A percentile compares a stretch with the other conserved stretches of the same genome.
Evolutionary conservation across 2,888 invertebrate genomes (phyloP).

Genomic region (Nasonovia ribisnigri): DNA sequence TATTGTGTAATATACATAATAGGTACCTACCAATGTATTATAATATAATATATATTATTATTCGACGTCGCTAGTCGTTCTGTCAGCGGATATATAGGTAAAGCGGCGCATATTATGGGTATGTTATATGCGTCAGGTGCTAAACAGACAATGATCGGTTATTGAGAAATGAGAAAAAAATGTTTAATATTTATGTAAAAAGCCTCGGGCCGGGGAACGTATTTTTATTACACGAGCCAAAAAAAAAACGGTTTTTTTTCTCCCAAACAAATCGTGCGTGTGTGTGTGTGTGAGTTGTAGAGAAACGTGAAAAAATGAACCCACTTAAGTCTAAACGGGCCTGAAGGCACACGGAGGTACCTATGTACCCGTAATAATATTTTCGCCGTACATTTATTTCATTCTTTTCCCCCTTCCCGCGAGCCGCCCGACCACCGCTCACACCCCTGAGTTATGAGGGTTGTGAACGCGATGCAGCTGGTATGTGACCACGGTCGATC

Average conservation of each 20-base stretch:
- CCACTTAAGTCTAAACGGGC: slow-evolving; percentile 60
- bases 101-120: background rate
- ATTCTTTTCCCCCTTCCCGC: background rate
- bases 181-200: slow-evolving; percentile 46
- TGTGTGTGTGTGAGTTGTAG: background rate
- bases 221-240: slow-evolving; percentile 46
- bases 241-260: background rate
- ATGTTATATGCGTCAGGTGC: slow-evolving; percentile 47
- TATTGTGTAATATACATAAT: background rate
- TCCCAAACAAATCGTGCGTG: slow-evolving; percentile 13
- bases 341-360: slow-evolving; percentile 51
- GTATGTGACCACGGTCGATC: slow-evolving; percentile 43
- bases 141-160: slow-evolving; percentile 59
- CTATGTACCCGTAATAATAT: slow-evolving; percentile 26
- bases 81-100: slow-evolving; percentile 17
- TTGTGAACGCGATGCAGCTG: slow-evolving; percentile 58
- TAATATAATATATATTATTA: background rate
- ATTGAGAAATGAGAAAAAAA: slow-evolving; percentile 46
- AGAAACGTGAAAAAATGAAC: slow-evolving; percentile 54
- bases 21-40: background rate
- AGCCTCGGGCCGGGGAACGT: slow-evolving; percentile 28
- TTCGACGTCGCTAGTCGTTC: background rate
- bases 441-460: slow-evolving; percentile 49
- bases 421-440: background rate
- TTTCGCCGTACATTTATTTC: slow-evolving; percentile 39